Base-by-base conservation (phyloP, 2,888 invertebrate genomes). In the Loripinus fragilis region DNA sequence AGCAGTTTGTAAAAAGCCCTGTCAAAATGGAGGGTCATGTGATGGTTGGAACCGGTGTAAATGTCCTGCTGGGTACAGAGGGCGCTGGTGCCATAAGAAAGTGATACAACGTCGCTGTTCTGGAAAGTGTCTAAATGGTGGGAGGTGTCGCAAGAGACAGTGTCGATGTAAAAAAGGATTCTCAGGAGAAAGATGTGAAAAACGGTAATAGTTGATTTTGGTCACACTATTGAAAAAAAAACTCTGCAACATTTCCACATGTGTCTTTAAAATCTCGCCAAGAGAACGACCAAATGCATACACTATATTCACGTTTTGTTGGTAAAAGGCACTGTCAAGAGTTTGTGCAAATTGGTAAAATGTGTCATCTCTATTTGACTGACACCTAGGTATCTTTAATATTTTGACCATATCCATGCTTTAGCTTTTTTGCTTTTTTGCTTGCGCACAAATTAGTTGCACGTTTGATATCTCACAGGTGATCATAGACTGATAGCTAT, bases 131-230 rank as follows among this genome's bases (percentile, higher is more conserved):
- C 94, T 97, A 86, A 98, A 98, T 93, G 97, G 97, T 10, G 98
- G 98, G 0, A 96, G 96, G 80, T 98, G 98, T 92, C 96, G 96
- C 89, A 97, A 97, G 60, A 96, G 98, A 94, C 96, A 96, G 92
- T 98, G 98, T 93, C 96, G 97, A 82, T 98, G 98, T 94, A 96
- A 96, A 1, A 95, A 95, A 55, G 97, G 97, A 12, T 96, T 96
- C 87, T 95, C 95, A 82, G 98, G 98, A 17, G 96, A 97, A 94
- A 97, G 98, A 94, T 98, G 98, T 94, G 98, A 98, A 95, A 85
- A 96, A 48, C 87, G 88, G 91, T 91, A 85, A 60, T 80, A n/a
- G n/a, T n/a, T n/a, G n/a, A n/a, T n/a, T n/a, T n/a, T n/a, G n/a
- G n/a, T n/a, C n/a, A n/a, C n/a, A n/a, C n/a, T n/a, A n/a, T n/a